Base-by-base conservation (phyloP, 2,888 invertebrate genomes). In the Macrosoma leucophasiata region DNA sequence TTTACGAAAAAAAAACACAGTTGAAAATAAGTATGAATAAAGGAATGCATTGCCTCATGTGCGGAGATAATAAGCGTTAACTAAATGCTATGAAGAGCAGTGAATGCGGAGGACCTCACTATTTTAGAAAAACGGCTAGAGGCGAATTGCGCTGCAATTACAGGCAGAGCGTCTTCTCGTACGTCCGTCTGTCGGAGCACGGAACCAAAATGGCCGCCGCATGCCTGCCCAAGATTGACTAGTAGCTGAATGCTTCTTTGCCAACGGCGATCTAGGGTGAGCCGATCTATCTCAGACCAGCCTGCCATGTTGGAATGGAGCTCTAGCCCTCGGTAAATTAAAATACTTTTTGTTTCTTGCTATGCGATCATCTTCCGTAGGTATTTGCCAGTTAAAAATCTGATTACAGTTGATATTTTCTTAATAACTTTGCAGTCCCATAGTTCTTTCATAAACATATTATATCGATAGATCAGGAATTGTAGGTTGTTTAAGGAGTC, bases 211-310 rank as follows among this genome's bases (percentile, higher is more conserved):
- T 81, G 78, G 75, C 77, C 61, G 71, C 70, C 66, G 68, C 78
- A 75, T 82, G 75, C 78, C 77, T 69, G 55, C 58, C 63, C 68
- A 70, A 76, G 77, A 78, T 78, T 79, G 81, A 81, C 81, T 82
- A 73, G 77, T 78, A 78, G 78, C 78, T 69, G 69, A 63, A 62
- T 68, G 62, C 58, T 66, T 55, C 63, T 63, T 68, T 48, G 79
- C 79, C 79, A 69, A 62, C 61, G 81, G 81, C 79, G 62, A 70
- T 74, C 68, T 69, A 68, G 71, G 63, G 53, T 62, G 58, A 63
- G 60, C 55, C 61, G 62, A 72, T 72, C 69, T 68, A 71, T 75
- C 68, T 61, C 61, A 55, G 52, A 55, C 61, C 58, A 64, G 56
- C 61, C 56, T 60, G 68, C 67, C 66, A 67, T 62, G 66, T 51